A percentile compares a stretch with the other conserved stretches of the same genome.
phyloP scores from a whole-genome alignment of 2,113 vertebrate genomes.

The Sterrhoptilus dennistouni region DNA sequence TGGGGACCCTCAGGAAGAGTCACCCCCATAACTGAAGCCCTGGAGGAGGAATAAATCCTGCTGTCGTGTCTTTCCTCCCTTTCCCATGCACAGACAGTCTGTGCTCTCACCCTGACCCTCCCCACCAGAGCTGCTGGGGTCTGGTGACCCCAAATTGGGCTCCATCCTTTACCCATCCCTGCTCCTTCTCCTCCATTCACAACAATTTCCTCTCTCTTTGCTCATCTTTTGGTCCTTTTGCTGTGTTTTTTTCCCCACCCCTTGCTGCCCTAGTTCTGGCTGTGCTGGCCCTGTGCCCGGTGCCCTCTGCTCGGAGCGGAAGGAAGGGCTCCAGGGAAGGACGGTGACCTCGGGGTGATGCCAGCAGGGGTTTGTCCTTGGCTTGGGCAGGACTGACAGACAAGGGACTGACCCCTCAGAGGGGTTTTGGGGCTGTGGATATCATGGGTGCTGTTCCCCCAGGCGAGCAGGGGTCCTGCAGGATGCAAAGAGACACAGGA shows the following conservation, averaged over 20 bases:
- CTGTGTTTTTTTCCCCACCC: neutral
- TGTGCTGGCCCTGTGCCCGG: neutral
- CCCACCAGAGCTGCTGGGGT: neutral
- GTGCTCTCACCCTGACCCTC: neutral
- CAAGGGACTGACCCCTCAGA: neutral
- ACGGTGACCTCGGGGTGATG: neutral
- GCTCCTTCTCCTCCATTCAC: neutral
- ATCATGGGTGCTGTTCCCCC: accelerated
- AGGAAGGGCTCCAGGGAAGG: neutral
- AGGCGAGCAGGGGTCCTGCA: neutral
- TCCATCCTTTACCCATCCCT: neutral
- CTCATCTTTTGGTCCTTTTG: neutral
- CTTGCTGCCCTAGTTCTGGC: slow-evolving; percentile 9
- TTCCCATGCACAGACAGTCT: neutral
- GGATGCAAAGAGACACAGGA: accelerated
- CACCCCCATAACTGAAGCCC: accelerated
- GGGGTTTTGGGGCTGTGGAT: accelerated
- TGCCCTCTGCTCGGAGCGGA: neutral
- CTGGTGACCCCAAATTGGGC: accelerated
- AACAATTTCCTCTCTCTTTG: accelerated
- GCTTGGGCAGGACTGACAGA: neutral
- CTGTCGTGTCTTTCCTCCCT: accelerated
- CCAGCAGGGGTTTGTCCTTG: neutral
- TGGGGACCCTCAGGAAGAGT: accelerated
- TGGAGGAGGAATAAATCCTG: neutral